Percentiles rank a stretch among this genome's conserved stretches.
Conservation (phyloP, 2,113 vertebrate species). For the Athene noctua region DNA sequence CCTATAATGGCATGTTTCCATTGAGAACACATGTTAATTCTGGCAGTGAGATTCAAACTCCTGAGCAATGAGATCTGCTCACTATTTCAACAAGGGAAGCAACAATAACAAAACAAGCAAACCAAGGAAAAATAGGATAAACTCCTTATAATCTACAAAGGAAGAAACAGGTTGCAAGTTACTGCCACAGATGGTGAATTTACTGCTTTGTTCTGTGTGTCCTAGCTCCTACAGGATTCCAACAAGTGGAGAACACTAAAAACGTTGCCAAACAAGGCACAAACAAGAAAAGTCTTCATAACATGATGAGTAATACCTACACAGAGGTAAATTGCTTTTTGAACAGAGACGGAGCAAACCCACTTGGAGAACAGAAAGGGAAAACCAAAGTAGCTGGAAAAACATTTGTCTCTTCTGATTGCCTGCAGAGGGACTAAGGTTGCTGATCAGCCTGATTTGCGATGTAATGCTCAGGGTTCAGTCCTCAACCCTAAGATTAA, state of each 20-base stretch:
- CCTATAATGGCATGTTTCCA: background rate
- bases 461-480: fast-evolving
- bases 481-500: background rate
- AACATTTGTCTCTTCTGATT: background rate
- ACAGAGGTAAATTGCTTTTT: background rate
- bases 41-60: background rate
- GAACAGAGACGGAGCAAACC: background rate
- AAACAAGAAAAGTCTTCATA: background rate
- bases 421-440: background rate
- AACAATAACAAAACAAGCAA: background rate
- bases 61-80: background rate
- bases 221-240: background rate
- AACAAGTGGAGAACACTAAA: background rate
- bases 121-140: background rate
- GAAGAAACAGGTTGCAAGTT: background rate
- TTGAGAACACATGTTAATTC: background rate
- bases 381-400: background rate
- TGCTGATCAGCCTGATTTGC: background rate
- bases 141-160: background rate
- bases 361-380: background rate
- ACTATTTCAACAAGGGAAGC: background rate
- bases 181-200: background rate
- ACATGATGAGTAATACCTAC: background rate
- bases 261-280: background rate
- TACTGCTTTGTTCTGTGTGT: background rate